Percentiles rank a stretch among this genome's conserved stretches.
phyloP scores from a whole-genome alignment of 2,888 invertebrate species.

The Caenorhabditis virilis region DNA sequence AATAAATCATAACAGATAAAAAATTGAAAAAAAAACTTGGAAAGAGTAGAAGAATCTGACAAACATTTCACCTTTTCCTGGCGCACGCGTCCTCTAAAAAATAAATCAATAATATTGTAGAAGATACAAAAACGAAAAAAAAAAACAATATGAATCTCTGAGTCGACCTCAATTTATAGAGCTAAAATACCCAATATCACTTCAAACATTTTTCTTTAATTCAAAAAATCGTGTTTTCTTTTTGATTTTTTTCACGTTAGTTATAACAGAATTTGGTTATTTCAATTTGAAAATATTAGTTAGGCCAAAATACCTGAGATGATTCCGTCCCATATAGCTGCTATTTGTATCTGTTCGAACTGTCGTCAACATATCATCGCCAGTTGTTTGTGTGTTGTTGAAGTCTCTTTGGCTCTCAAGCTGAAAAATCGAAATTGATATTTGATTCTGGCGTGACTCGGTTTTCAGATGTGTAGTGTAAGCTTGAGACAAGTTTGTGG shows the following conservation, averaged over 20 bases:
- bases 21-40: no score
- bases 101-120: background rate
- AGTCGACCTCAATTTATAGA: no score
- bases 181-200: no score
- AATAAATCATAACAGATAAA: background rate
- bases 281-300: background rate
- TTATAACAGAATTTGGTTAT: background rate
- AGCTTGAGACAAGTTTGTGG: no score
- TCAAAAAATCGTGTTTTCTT: no score
- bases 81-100: slow-evolving; percentile 42
- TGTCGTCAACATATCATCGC: slow-evolving; percentile 38
- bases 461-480: background rate
- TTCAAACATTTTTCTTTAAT: no score
- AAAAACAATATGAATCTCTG: background rate
- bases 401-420: slow-evolving; percentile 41
- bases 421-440: slow-evolving; percentile 6
- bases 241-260: no score
- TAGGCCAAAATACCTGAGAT: slow-evolving; percentile 39
- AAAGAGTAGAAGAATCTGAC: no score
- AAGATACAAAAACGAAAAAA: background rate
- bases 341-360: slow-evolving; percentile 39
- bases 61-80: slow-evolving; percentile 31
- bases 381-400: slow-evolving; percentile 37
- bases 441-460: slow-evolving; percentile 1
- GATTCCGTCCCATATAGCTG: slow-evolving; percentile 48